Evolutionary conservation across 2,888 invertebrate genomes (phyloP).

Genomic region (Digitonthophagus gazella): DNA sequence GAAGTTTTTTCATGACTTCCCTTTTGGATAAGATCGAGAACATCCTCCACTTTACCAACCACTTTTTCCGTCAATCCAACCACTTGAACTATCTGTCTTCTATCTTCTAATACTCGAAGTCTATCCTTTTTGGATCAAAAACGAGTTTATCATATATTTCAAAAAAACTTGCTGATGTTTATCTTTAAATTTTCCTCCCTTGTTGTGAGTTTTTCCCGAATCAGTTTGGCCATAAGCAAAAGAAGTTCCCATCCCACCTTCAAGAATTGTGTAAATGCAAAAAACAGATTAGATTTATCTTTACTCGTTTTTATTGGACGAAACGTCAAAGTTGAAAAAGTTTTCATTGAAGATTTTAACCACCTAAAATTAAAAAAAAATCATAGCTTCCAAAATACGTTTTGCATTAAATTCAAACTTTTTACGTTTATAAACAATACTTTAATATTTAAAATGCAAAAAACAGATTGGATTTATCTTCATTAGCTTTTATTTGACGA

Average conservation of each 20-base stretch:
- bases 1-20: slow-evolving; percentile 90
- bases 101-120: slow-evolving; percentile 93
- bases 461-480: no score
- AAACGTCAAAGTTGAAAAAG: no score
- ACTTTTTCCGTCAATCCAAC: slow-evolving; percentile 92
- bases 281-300: no score
- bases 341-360: no score
- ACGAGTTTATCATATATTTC: slow-evolving; percentile 98
- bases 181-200: slow-evolving; percentile 96
- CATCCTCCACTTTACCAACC: slow-evolving; percentile 89
- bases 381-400: no score
- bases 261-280: slow-evolving; percentile 99
- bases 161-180: slow-evolving; percentile 97
- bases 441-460: no score
- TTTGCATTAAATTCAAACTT: no score
- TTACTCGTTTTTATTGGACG: no score
- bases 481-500: no score
- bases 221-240: slow-evolving; percentile 99
- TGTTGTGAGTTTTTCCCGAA: slow-evolving; percentile 95
- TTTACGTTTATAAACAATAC: no score
- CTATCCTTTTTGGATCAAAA: slow-evolving; percentile 91
- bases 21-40: slow-evolving; percentile 86
- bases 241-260: slow-evolving; percentile 99
- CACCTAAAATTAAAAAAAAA: no score
- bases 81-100: slow-evolving; percentile 95